Evolutionary conservation across 1,140 invertebrate genomes (phyloP).

Genomic region (Myzus persicae): DNA sequence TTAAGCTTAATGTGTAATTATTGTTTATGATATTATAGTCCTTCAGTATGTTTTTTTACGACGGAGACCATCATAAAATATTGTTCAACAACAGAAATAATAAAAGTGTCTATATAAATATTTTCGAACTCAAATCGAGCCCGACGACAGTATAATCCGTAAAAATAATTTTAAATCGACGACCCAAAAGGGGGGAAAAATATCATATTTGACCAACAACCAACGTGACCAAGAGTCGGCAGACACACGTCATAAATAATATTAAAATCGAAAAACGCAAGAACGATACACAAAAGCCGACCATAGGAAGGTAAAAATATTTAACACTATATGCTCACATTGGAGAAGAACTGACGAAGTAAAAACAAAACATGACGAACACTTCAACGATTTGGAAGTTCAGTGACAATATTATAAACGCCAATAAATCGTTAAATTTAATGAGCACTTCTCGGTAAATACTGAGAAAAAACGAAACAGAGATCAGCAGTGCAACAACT

Average conservation of each 20-base stretch:
- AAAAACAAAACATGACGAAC: not conserved
- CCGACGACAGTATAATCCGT: not conserved
- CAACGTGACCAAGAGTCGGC: not conserved
- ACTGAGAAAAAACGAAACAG: not conserved
- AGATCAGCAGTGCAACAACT: not conserved
- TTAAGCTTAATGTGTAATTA: constrained; percentile 13
- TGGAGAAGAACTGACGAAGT: not conserved
- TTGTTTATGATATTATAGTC: constrained; percentile 3
- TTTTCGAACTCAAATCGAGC: not conserved
- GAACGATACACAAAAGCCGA: not conserved
- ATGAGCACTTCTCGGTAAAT: not conserved
- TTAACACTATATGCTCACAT: not conserved
- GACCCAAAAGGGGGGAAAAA: not conserved
- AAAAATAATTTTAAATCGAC: not conserved
- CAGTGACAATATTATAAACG: not conserved
- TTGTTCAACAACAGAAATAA: constrained; percentile 4
- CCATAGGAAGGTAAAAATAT: too few relatives aligned
- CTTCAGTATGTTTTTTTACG: not conserved
- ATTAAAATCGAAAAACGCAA: not conserved
- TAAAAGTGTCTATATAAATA: not conserved
- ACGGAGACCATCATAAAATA: not conserved
- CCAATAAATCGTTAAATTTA: not conserved
- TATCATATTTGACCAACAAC: not conserved
- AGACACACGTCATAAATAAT: not conserved
- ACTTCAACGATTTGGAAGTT: too few relatives aligned